Evolutionary conservation across 1,140 invertebrate genomes (phyloP), one percentile per base, ranked within the genome.

Genomic region (Tenebrio molitor): DNA sequence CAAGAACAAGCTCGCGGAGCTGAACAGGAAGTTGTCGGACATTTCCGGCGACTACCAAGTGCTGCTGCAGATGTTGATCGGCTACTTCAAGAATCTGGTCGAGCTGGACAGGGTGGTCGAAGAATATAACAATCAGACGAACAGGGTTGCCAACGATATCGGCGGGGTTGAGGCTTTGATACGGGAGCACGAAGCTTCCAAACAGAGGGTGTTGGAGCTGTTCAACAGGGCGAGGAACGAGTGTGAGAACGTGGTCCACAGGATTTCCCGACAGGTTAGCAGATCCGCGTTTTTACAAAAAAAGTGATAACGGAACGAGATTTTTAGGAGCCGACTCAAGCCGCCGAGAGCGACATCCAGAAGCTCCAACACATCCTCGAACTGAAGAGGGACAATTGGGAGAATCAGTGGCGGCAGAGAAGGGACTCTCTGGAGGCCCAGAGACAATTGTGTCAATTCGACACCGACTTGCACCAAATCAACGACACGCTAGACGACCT

Each of bases 21-120:
- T 91, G 71, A 88, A 89, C 77, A 88, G 90, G 77, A 86, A 90
- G 73, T 82, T 95, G 21, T 87, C 89, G 73, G 86, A 88, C 23
- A 89, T 91, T 41, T 86, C 91, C 25, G 88, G 88, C 6, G 90
- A 95, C 72, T 95, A 94, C 80, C 89, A 91, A 79, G 88, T 87
- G 15, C 82, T 95, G 12, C 77, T 94, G 21, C 90, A 93, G 78
- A 91, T 91, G 83, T 84, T 94, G 34, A 88, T 91, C 41, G 85
- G 86, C 6, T 90, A 92, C 81, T 93, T 92, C 82, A 88, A 88
- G 73, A 89, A 89, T 77, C 81, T 93, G 64, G 82, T 88, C 25
- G 87, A 93, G 84, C 90, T 93, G 80, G 84, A 81, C 64, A 78
- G 79, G 34, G 79, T 69, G 12, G 68, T 76, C 23, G 73, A 79